Conservation (phyloP, 2,888 invertebrate species). For the Shargacucullia verbasci region DNA sequence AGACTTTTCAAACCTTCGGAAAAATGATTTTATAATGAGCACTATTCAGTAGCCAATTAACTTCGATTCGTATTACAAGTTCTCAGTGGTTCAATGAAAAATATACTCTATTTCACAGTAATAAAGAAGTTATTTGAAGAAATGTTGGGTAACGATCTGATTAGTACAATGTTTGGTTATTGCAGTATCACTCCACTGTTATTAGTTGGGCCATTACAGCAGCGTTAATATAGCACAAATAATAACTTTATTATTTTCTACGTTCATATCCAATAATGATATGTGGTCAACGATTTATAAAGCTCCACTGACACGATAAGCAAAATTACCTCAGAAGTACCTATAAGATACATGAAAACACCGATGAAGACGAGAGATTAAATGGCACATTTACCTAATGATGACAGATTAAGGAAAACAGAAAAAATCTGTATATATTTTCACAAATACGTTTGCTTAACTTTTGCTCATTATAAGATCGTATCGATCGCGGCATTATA, state of each 20-base stretch:
- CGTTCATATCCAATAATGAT: neutral
- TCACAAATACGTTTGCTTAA: too few relatives aligned
- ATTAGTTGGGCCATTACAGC: slow-evolving; percentile 31
- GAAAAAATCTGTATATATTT: too few relatives aligned
- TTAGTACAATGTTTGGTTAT: slow-evolving; percentile 46
- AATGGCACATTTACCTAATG: too few relatives aligned
- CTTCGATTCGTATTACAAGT: slow-evolving; percentile 31
- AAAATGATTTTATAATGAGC: slow-evolving; percentile 60
- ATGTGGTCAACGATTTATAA: too few relatives aligned
- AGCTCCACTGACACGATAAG: too few relatives aligned
- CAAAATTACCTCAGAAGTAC: too few relatives aligned
- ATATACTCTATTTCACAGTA: slow-evolving; percentile 6
- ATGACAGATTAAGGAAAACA: too few relatives aligned
- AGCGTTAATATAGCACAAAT: slow-evolving; percentile 8
- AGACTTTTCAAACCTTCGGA: slow-evolving; percentile 51
- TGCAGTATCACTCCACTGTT: slow-evolving; percentile 29
- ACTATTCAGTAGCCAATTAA: slow-evolving; percentile 58
- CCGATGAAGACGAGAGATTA: too few relatives aligned
- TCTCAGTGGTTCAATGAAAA: slow-evolving; percentile 14
- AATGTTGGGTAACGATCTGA: slow-evolving; percentile 27
- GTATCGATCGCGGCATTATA: too few relatives aligned
- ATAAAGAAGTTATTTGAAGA: slow-evolving; percentile 13
- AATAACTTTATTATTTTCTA: neutral
- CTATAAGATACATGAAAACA: too few relatives aligned
- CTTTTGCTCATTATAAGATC: too few relatives aligned